These are phyloP conservation scores for Acipenser oxyrinchus DNA, from an alignment of 2,797 vertebrate genomes.

Conservation along the genomic window DNA sequence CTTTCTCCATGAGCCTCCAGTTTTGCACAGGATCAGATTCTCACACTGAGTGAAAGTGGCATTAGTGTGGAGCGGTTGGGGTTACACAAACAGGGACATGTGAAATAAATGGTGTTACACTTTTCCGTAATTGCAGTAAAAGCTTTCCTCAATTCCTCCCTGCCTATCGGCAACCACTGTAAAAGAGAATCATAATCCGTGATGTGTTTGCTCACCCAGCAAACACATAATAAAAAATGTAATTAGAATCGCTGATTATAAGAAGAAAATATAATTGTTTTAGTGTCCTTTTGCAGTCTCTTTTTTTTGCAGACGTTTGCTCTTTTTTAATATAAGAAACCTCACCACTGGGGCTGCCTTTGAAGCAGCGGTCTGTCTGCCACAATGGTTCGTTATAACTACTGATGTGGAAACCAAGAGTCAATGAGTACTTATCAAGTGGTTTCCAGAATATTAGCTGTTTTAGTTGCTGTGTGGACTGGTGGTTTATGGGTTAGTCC, in stretches of 20 bases:
- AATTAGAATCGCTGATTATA: conserved; percentile 51
- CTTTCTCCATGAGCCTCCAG: not conserved
- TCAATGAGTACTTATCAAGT: conserved; percentile 70
- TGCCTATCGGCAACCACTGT: conserved; percentile 35
- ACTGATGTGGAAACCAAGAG: conserved; percentile 60
- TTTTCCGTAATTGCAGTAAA: conserved; percentile 4
- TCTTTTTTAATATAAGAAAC: conserved; percentile 36
- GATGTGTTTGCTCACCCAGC: conserved; percentile 41
- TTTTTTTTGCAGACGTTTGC: conserved; percentile 28
- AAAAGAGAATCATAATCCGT: conserved; percentile 40
- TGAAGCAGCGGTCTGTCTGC: conserved; percentile 49
- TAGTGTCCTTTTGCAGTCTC: conserved; percentile 27
- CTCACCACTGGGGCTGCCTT: conserved; percentile 42
- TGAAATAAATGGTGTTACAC: not conserved
- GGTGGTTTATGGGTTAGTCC: conserved; percentile 65
- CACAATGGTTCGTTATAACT: conserved; percentile 37
- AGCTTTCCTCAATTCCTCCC: conserved; percentile 34
- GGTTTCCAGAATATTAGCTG: conserved; percentile 65
- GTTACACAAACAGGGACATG: not conserved
- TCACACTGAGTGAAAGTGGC: not conserved
- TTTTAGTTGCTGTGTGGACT: conserved; percentile 44
- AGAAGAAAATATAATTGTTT: conserved; percentile 35
- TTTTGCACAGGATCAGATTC: conserved; percentile 8
- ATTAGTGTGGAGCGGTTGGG: not conserved
- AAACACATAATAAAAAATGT: conserved; percentile 47